Evolutionary conservation across 2,888 invertebrate species (phyloP).

Genomic region (Volucella zonaria): DNA sequence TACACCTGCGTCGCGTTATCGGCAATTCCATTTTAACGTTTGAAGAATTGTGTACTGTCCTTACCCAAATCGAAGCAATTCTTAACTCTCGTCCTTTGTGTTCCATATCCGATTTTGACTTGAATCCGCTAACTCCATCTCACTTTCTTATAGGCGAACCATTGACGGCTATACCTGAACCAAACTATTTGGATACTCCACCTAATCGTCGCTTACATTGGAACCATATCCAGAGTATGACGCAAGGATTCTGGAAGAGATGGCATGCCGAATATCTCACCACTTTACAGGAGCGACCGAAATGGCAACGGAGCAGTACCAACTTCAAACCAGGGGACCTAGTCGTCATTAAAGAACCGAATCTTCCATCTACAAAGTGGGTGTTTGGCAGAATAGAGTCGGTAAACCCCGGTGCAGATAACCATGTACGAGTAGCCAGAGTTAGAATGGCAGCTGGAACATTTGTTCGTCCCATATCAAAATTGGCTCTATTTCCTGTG

Average conservation of each 20-base stretch:
- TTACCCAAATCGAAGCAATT: slow-evolving; percentile 15
- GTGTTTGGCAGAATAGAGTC: too few species aligned
- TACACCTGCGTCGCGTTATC: too few species aligned
- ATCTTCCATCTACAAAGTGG: too few species aligned
- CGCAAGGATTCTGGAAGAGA: neutral
- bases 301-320: too few species aligned
- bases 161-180: slow-evolving; percentile 5
- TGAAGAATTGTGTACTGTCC: slow-evolving; percentile 37
- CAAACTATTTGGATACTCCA: neutral
- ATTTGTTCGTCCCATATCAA: too few species aligned
- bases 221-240: neutral
- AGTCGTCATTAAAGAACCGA: too few species aligned
- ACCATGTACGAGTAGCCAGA: too few species aligned
- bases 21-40: slow-evolving; percentile 1
- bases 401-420: too few species aligned
- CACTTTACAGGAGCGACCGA: too few species aligned
- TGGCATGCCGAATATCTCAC: slow-evolving; percentile 5
- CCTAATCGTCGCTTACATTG: neutral
- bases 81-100: slow-evolving; percentile 29
- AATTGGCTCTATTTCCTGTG: too few species aligned
- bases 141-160: slow-evolving; percentile 36
- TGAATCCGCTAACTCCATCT: slow-evolving; percentile 21
- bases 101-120: slow-evolving; percentile 17
- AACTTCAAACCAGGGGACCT: too few species aligned
- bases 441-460: too few species aligned